phyloP scores from a whole-genome alignment of 2,113 vertebrate species.

The Ctenodactylus gundi region DNA sequence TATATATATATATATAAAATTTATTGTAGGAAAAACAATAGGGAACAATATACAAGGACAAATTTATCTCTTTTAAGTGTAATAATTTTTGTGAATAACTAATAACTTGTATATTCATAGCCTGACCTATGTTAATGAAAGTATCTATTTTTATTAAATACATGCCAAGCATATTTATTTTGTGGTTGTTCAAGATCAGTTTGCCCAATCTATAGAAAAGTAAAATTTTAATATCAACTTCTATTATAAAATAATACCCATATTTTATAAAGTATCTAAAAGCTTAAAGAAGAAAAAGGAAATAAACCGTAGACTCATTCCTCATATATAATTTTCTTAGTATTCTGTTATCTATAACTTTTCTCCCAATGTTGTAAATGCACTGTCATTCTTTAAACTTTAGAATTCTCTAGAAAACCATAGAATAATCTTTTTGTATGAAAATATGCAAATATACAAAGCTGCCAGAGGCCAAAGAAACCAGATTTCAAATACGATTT shows the following conservation, averaged over 20 bases:
- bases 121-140: not conserved
- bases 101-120: not conserved
- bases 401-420: slow-evolving; percentile 35
- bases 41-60: not conserved
- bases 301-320: not conserved
- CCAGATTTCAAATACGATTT: slow-evolving; percentile 39
- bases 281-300: slow-evolving; percentile 23
- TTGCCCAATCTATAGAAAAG: not conserved
- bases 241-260: slow-evolving; percentile 20
- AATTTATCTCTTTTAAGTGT: not conserved
- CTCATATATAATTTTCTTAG: not conserved
- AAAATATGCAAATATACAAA: slow-evolving; percentile 37
- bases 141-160: not conserved
- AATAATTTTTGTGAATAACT: not conserved
- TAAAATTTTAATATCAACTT: slow-evolving; percentile 13
- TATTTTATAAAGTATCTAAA: not conserved
- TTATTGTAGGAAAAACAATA: not conserved
- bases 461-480: slow-evolving; percentile 25
- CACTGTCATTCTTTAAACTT: slow-evolving; percentile 8
- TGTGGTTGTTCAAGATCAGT: not conserved
- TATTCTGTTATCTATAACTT: slow-evolving; percentile 18
- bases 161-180: not conserved
- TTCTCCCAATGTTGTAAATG: not conserved
- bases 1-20: not conserved
- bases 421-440: not conserved